Percentiles rank a stretch among this genome's conserved stretches.
Evolutionary conservation across 2,113 vertebrate species (phyloP).

Genomic region (Crotalus horridus): DNA sequence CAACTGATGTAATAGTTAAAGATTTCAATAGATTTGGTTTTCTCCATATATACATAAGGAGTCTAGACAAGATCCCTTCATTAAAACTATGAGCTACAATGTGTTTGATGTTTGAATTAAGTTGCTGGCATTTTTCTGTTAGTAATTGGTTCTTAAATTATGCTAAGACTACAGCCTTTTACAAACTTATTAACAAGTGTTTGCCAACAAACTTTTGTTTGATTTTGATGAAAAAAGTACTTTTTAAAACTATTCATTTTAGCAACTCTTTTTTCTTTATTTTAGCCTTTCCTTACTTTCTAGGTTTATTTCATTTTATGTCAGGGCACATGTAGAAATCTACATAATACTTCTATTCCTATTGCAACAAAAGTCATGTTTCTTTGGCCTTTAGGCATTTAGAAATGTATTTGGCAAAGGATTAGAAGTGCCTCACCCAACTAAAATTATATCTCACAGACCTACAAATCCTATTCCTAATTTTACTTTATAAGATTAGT

Average conservation of each 20-base stretch:
- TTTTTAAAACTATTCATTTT: not conserved
- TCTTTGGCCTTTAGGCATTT: not conserved
- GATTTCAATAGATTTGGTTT: not conserved
- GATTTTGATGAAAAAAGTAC: not conserved
- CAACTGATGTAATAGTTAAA: not conserved
- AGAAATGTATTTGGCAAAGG: not conserved
- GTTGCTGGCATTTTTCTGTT: not conserved
- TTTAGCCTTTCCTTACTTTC: not conserved
- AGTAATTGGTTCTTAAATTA: not conserved
- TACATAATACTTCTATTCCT: not conserved
- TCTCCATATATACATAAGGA: not conserved
- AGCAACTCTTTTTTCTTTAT: not conserved
- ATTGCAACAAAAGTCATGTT: not conserved
- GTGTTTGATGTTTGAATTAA: not conserved
- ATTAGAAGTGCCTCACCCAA: not conserved
- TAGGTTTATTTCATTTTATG: not conserved
- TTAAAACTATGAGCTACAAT: not conserved
- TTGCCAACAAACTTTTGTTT: not conserved
- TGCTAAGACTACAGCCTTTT: not conserved
- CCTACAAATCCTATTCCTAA: not conserved
- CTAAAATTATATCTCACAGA: not conserved
- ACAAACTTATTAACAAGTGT: not conserved
- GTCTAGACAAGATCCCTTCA: not conserved
- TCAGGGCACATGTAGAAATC: not conserved
- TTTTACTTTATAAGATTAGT: constrained; percentile 6